These are phyloP conservation scores for Siniperca chuatsi DNA, from an alignment of 2,113 vertebrate genomes.

Conservation along the genomic window DNA sequence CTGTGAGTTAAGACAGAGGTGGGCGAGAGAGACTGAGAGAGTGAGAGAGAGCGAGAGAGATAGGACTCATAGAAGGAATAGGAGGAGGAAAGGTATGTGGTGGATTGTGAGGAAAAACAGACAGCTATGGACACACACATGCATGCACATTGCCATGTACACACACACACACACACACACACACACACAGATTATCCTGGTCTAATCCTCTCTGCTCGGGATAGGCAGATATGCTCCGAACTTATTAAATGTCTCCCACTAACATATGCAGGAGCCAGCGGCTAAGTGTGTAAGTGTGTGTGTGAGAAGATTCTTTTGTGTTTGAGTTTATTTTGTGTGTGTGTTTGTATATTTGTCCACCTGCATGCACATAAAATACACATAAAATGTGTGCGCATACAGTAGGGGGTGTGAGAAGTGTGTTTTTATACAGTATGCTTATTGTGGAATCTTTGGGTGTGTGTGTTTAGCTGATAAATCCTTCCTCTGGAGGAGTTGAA, in stretches of 20 bases:
- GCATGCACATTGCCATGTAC: conserved; percentile 3
- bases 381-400: conserved; percentile 43
- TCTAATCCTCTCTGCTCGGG: conserved; percentile 77
- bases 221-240: conserved; percentile 79
- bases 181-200: conserved; percentile 75
- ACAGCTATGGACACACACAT: conserved; percentile 40
- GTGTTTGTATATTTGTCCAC: conserved; percentile 39
- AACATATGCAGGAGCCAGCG: conserved; percentile 76
- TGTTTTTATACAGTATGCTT: conserved; percentile 54
- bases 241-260: conserved; percentile 82
- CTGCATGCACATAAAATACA: conserved; percentile 44
- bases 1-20: conserved; percentile 67
- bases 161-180: conserved; percentile 52
- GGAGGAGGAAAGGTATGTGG: conserved; percentile 58
- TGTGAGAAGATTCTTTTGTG: conserved; percentile 41
- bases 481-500: conserved; percentile 62
- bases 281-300: conserved; percentile 48
- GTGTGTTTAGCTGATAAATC: conserved; percentile 71
- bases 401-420: conserved; percentile 54
- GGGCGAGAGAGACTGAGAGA: conserved; percentile 39
- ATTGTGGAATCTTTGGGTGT: conserved; percentile 47
- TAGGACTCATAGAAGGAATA: conserved; percentile 31
- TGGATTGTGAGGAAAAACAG: conserved; percentile 61
- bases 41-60: conserved; percentile 12
- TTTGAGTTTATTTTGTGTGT: conserved; percentile 28